Evolutionary conservation across 2,888 invertebrate genomes (phyloP).

Genomic region (Thymelicus acteon): DNA sequence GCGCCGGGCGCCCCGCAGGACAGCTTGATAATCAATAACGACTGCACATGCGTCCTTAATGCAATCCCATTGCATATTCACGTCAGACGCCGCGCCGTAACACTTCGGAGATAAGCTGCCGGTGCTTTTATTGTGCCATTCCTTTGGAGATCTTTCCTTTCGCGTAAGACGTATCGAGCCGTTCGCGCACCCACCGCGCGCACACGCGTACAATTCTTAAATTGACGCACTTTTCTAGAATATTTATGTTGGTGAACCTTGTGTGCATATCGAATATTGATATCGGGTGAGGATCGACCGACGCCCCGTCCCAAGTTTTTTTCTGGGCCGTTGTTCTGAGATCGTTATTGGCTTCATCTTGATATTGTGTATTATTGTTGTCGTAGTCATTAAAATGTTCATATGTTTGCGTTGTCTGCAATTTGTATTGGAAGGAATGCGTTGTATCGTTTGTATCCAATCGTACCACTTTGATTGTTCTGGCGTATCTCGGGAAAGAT

Average conservation of each 20-base stretch:
- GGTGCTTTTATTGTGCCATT: not conserved
- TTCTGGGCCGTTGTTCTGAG: not conserved
- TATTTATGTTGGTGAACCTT: not conserved
- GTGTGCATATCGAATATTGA: not conserved
- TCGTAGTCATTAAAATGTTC: not conserved
- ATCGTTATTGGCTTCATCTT: not conserved
- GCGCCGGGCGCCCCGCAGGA: slow-evolving; percentile 2
- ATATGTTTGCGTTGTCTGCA: not conserved
- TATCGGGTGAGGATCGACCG: not conserved
- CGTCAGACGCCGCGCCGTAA: slow-evolving; percentile 16
- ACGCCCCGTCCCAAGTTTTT: not conserved
- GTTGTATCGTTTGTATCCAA: not conserved
- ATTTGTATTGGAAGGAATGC: not conserved
- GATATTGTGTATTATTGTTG: not conserved
- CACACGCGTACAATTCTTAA: not conserved
- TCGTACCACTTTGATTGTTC: slow-evolving; percentile 9
- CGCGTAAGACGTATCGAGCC: not conserved
- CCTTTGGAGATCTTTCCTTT: not conserved
- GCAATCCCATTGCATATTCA: slow-evolving; percentile 14
- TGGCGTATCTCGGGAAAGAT: slow-evolving; percentile 8
- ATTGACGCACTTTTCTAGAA: not conserved
- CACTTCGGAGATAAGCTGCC: not conserved
- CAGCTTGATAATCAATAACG: slow-evolving; percentile 25
- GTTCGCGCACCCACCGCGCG: slow-evolving; percentile 2
- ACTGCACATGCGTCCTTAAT: slow-evolving; percentile 35